phyloP scores from a whole-genome alignment of 2,888 invertebrate species.

The Escarpia spicata region DNA sequence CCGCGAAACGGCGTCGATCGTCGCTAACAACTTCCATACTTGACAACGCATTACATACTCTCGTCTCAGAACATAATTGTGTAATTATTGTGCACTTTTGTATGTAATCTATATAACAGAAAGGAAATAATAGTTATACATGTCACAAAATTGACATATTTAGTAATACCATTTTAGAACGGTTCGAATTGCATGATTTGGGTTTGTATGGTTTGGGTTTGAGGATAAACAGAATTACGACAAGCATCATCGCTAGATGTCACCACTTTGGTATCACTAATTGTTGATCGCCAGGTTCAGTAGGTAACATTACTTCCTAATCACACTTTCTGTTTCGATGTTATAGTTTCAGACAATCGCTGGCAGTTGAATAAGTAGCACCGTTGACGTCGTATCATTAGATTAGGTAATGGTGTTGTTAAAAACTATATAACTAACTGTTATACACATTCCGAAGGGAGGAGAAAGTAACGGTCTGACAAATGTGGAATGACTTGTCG shows the following conservation, averaged over 20 bases:
- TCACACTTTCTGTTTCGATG: not conserved
- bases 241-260: not conserved
- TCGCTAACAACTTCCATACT: constrained; percentile 13
- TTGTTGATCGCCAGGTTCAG: not conserved
- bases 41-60: not conserved
- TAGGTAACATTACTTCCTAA: not conserved
- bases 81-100: not conserved
- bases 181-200: not conserved
- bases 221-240: not conserved
- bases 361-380: not conserved
- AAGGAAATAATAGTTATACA: not conserved
- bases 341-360: not conserved
- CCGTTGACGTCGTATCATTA: not conserved
- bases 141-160: not conserved
- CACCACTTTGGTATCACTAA: not conserved
- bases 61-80: not conserved
- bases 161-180: not conserved
- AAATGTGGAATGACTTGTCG: too few species aligned
- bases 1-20: not conserved
- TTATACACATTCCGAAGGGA: too few species aligned
- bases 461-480: too few species aligned
- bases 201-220: not conserved
- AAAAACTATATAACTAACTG: not conserved
- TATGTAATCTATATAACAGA: not conserved
- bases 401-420: too few species aligned